Evolutionary conservation across 2,888 invertebrate species (phyloP).

Genomic region (Idaea aversata): DNA sequence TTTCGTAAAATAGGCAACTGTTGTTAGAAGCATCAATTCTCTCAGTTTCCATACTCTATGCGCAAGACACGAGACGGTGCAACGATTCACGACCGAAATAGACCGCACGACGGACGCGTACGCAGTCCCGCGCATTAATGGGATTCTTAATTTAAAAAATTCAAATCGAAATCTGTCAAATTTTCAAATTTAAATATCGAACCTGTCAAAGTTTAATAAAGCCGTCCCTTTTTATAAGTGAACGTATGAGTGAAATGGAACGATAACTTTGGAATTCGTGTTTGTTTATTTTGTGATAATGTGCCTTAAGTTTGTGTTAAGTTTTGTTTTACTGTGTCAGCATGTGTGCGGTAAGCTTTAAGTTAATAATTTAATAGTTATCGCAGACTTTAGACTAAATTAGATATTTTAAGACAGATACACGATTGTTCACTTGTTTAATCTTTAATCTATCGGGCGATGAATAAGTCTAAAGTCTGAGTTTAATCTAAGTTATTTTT

Average conservation of each 20-base stretch:
- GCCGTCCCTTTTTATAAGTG: conserved; percentile 25
- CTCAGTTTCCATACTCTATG: conserved; percentile 48
- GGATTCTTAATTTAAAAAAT: conserved; percentile 43
- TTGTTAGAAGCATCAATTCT: conserved; percentile 18
- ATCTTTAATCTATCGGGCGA: neutral
- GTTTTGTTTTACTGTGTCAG: conserved; percentile 33
- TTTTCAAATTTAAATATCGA: conserved; percentile 10
- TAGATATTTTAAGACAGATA: neutral
- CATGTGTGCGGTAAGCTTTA: conserved; percentile 38
- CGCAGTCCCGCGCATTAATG: conserved; percentile 60
- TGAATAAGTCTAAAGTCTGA: neutral
- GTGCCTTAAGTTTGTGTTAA: conserved; percentile 29
- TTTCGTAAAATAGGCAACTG: too few relatives aligned
- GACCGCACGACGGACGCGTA: conserved; percentile 55
- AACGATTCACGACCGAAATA: conserved; percentile 67
- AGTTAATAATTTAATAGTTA: conserved; percentile 6
- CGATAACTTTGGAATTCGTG: conserved; percentile 25
- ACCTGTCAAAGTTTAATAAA: conserved; percentile 5
- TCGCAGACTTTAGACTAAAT: neutral
- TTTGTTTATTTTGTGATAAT: conserved; percentile 38
- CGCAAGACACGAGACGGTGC: conserved; percentile 57
- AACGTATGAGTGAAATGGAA: conserved; percentile 29
- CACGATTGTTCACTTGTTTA: neutral
- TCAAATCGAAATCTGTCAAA: conserved; percentile 19
- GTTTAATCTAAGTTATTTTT: neutral